Percentiles rank a stretch among this genome's conserved stretches.
These are phyloP conservation scores for Uloborus diversus DNA, from an alignment of 1,140 invertebrate genomes.

Conservation along the genomic window DNA sequence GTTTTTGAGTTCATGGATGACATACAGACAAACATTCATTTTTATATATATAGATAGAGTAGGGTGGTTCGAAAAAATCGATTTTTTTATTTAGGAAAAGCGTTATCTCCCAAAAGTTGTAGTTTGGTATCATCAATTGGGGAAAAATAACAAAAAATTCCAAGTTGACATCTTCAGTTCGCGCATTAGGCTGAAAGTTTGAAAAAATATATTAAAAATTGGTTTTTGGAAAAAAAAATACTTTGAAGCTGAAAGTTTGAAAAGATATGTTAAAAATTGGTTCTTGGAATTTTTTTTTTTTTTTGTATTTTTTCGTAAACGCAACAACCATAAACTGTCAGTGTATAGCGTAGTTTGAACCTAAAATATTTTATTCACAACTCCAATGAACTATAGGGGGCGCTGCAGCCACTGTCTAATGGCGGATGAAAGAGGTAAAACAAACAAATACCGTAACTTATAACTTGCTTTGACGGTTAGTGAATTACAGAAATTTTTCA, in stretches of 20 bases:
- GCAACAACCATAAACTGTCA: neutral
- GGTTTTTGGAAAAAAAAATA: neutral
- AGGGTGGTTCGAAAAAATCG: too few species aligned
- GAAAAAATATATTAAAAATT: neutral
- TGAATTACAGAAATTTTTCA: too few species aligned
- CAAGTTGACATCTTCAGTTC: neutral
- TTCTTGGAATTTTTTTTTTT: neutral
- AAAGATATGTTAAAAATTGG: neutral
- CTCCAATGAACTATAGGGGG: too few species aligned
- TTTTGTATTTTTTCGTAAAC: neutral
- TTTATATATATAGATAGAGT: too few species aligned
- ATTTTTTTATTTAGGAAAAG: neutral
- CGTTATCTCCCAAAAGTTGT: neutral
- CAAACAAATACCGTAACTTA: too few species aligned
- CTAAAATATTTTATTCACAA: neutral
- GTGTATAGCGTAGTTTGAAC: neutral
- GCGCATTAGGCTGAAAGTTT: neutral
- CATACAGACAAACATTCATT: too few species aligned
- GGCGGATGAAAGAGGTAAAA: too few species aligned
- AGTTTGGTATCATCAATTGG: neutral
- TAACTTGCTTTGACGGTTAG: too few species aligned
- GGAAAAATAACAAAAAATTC: neutral
- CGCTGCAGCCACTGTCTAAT: too few species aligned
- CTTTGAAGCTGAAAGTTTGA: neutral
- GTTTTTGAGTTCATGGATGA: too few species aligned